Evolutionary conservation across 35 echinoderm and acorn worm genomes (phyloP).

Genomic region (Anneissia japonica): DNA sequence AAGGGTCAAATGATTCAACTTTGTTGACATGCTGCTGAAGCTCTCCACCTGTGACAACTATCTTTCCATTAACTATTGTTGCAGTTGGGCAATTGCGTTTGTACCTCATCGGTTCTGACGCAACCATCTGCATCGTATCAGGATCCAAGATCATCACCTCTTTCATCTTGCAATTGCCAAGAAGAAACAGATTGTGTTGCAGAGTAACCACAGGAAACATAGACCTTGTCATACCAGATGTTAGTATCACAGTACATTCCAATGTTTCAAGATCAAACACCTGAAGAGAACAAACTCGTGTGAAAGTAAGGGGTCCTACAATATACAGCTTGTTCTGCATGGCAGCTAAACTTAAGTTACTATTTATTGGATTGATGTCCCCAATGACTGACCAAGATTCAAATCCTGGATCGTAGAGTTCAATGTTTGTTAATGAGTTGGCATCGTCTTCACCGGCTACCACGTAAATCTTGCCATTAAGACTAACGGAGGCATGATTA

Average conservation of each 20-base stretch:
- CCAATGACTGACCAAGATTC: conserved; percentile 55
- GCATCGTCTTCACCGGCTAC: conserved; percentile 61
- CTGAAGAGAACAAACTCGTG: conserved; percentile 53
- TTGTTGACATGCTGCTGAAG: conserved; percentile 49
- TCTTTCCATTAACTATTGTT: conserved; percentile 40
- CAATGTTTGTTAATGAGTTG: conserved; percentile 34
- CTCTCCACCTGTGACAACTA: conserved; percentile 71
- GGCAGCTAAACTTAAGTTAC: conserved; percentile 42
- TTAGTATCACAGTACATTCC: conserved; percentile 44
- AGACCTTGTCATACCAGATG: conserved; percentile 53
- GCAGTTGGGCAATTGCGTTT: conserved; percentile 68
- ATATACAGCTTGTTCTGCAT: conserved; percentile 50
- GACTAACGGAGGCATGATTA: conserved; percentile 46
- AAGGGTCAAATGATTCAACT: conserved; percentile 53
- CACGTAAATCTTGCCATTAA: conserved; percentile 46
- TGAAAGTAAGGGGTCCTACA: conserved; percentile 46
- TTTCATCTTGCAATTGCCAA: conserved; percentile 57
- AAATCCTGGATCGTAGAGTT: conserved; percentile 36
- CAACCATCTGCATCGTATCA: conserved; percentile 9
- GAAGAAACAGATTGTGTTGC: conserved; percentile 30
- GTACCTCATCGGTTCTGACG: conserved; percentile 47
- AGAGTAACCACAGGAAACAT: conserved; percentile 46
- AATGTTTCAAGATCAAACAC: conserved; percentile 47
- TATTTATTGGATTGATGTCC: conserved; percentile 41
- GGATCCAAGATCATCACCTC: conserved; percentile 62